These are phyloP conservation scores for Caenorhabditis tropicalis DNA, from an alignment of 1,140 invertebrate species.

Conservation along the genomic window DNA sequence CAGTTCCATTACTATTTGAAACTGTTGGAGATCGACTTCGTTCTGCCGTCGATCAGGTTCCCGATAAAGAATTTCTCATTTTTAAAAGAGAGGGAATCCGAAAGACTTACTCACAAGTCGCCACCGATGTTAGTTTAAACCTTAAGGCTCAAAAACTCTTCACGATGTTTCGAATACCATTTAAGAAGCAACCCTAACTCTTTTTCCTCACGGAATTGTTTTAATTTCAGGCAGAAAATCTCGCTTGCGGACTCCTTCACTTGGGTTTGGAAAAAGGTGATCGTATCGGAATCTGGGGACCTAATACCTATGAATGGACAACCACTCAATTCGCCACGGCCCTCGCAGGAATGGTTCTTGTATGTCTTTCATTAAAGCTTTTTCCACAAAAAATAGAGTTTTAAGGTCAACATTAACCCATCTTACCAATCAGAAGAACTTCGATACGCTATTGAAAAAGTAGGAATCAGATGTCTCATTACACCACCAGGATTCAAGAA, in stretches of 20 bases:
- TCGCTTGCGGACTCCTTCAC: slow-evolving; percentile 82
- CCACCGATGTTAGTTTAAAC: slow-evolving; percentile 62
- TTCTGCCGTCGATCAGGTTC: slow-evolving; percentile 61
- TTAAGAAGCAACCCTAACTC: no score
- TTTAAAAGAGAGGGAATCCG: slow-evolving; percentile 67
- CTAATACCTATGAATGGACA: slow-evolving; percentile 85
- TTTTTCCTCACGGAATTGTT: not conserved
- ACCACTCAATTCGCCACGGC: slow-evolving; percentile 81
- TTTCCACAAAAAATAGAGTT: not conserved
- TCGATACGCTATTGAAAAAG: slow-evolving; percentile 81
- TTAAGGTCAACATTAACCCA: slow-evolving; percentile 82
- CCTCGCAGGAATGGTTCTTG: slow-evolving; percentile 83
- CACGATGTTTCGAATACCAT: no score
- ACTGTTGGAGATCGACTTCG: slow-evolving; percentile 67
- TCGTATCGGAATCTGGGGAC: slow-evolving; percentile 85
- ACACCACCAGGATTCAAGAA: slow-evolving; percentile 68
- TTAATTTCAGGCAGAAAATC: slow-evolving; percentile 77
- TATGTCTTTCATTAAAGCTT: not conserved
- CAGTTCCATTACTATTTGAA: slow-evolving; percentile 62
- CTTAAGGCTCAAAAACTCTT: not conserved
- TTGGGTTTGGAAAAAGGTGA: slow-evolving; percentile 84
- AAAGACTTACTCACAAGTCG: slow-evolving; percentile 67
- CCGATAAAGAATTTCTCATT: slow-evolving; percentile 68
- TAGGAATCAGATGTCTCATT: slow-evolving; percentile 69
- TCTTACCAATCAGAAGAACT: slow-evolving; percentile 82